Evolutionary conservation across 1,140 invertebrate species (phyloP).

Genomic region (Drosophila pachea): DNA sequence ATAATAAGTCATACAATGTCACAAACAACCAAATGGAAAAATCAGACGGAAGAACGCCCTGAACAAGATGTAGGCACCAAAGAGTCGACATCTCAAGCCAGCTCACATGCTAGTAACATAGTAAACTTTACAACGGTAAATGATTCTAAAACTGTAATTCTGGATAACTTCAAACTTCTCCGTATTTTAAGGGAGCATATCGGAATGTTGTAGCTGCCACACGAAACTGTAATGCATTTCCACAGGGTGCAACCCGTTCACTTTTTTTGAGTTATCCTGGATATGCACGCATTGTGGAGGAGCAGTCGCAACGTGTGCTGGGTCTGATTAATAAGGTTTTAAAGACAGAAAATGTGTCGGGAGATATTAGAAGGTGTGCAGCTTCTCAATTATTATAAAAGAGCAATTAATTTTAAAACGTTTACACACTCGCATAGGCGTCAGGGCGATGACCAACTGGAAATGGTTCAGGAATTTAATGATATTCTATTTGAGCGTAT

Average conservation of each 20-base stretch:
- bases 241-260: slow-evolving; percentile 84
- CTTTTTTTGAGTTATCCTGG: slow-evolving; percentile 86
- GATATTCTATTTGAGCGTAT: slow-evolving; percentile 90
- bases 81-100: slow-evolving; percentile 25
- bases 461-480: slow-evolving; percentile 87
- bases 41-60: slow-evolving; percentile 5
- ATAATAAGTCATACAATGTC: slow-evolving; percentile 19
- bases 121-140: slow-evolving; percentile 52
- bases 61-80: background rate
- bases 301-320: slow-evolving; percentile 81
- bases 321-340: slow-evolving; percentile 82
- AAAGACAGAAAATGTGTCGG: slow-evolving; percentile 81
- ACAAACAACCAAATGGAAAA: slow-evolving; percentile 36
- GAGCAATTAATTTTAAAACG: background rate
- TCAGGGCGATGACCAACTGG: slow-evolving; percentile 86
- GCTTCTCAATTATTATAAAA: background rate
- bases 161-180: background rate
- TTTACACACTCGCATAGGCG: slow-evolving; percentile 54
- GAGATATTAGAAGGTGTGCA: slow-evolving; percentile 80
- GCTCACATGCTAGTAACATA: slow-evolving; percentile 10
- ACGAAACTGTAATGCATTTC: slow-evolving; percentile 84
- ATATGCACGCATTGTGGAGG: slow-evolving; percentile 83
- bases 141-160: background rate
- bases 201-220: slow-evolving; percentile 81
- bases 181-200: slow-evolving; percentile 49